Base-by-base conservation (phyloP, 1,140 invertebrate species). In the Drosophila ananassae region DNA sequence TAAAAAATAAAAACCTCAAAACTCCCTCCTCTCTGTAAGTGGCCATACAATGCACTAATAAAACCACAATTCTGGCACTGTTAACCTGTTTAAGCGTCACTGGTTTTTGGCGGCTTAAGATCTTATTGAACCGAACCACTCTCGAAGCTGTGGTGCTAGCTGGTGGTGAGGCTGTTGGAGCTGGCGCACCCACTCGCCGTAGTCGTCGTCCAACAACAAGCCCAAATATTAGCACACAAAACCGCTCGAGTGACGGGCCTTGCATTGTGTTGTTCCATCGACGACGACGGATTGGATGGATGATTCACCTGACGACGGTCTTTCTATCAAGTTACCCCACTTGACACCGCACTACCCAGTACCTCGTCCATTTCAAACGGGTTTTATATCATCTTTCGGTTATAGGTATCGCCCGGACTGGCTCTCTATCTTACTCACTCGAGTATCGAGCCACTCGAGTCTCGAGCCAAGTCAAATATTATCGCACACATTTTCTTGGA, bases 401-500 rank as follows among this genome's bases (percentile, higher is more conserved):
- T 62, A 62, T 66, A 66, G 39, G 44, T 59, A 24, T 48, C 48
- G 34, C 34, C 34, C 8, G 8, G 34, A 3, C 12, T 37, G 39
- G 5, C 8, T 17, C 44, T 41, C 44, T 66, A 79, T 68, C 74
- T 69, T 61, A 77, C 53, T 47, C 63, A 69, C 68, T 37, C 24
- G 17, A 17, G 17, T 17, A 13, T 21, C 67, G 37, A 46, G 12
- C 47, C 8, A 53, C n/a, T n/a, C 24, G 17, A 17, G 17, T 17
- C 22, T 21, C 67, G 37, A 46, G 12, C 47, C 8, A 53, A 63
- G 67, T 77, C 62, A 13, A 37, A 47, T 73, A 56, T 81, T 85
- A 85, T 81, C 81, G 81, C 62, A 52, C 56, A 44, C 44, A 62
- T 69, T 81, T 84, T 84, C 81, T 77, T 54, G 48, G 81, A 85